Evolutionary conservation across 2,113 vertebrate genomes (phyloP), one percentile per base, ranked within the genome.

Genomic region (Labrus mixtus): DNA sequence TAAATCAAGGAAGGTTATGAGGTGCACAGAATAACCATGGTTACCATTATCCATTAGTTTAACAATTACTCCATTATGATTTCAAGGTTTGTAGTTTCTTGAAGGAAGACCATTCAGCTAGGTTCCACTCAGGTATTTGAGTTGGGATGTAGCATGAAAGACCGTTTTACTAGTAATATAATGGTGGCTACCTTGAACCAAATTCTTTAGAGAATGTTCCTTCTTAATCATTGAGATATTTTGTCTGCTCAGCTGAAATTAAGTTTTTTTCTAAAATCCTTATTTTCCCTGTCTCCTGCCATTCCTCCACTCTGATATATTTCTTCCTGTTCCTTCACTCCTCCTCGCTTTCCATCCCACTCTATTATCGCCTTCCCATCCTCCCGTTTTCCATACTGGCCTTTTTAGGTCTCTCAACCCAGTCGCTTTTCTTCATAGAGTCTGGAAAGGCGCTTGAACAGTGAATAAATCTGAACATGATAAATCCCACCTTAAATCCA

Each of bases 401-500:
- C 84, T 84, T 87, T 86, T 82, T 88, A 83, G 85, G 80, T 89
- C 85, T 91, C 84, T 55, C 78, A 87, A 79, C 88, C 90, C 85
- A 90, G 85, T 78, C 60, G 51, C 84, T 89, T 82, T 82, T 83
- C 88, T 92, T 90, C 89, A 88, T 84, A 81, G 83, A 93, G 88
- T 77, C 86, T 80, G 79, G 92, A 93, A 89, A 90, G 87, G 83
- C 83, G 82, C 91, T 92, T 91, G 77, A 87, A 86, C 84, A 82
- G 90, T 92, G 89, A 93, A 94, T 94, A 92, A 94, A 93, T 94
- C 92, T 84, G 90, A 93, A 95, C 92, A 93, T 92, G 90, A 90
- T 94, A 95, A 94, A 92, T 94, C 93, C 92, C 85, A 94, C 90
- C 93, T 93, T 91, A 94, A 94, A 94, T 93, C 92, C 93, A 90